phyloP scores from a whole-genome alignment of 2,113 vertebrate genomes.

The Raphicerus campestris region DNA sequence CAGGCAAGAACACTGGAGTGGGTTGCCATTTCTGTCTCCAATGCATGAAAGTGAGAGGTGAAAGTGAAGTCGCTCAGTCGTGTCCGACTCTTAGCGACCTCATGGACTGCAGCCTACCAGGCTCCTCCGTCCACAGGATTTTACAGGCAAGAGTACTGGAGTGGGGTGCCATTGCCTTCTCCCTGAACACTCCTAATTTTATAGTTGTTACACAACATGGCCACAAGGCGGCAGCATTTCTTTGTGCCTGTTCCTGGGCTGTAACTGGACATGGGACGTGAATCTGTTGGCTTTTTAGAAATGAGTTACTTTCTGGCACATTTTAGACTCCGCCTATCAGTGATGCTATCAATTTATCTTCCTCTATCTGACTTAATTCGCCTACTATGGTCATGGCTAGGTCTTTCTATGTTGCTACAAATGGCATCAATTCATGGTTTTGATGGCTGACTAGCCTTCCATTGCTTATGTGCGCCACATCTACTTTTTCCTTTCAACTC shows the following conservation, averaged over 20 bases:
- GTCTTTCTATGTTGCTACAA: too few relatives aligned
- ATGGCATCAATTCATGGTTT: neutral
- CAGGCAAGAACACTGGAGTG: too few relatives aligned
- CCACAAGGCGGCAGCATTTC: neutral
- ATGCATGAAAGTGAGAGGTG: too few relatives aligned
- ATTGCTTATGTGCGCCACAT: neutral
- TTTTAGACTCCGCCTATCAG: neutral
- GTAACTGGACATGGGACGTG: neutral
- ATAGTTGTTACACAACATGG: neutral
- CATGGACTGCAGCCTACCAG: too few relatives aligned
- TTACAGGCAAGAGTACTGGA: too few relatives aligned
- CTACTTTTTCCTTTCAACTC: neutral
- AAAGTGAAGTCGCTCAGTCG: too few relatives aligned
- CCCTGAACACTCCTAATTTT: neutral
- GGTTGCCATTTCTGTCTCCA: too few relatives aligned
- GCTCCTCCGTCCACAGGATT: too few relatives aligned
- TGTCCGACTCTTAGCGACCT: too few relatives aligned
- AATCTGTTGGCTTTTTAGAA: neutral
- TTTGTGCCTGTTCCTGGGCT: neutral
- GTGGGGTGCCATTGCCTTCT: too few relatives aligned
- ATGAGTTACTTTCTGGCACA: neutral
- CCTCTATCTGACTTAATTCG: neutral
- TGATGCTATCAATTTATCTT: neutral
- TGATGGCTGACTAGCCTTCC: neutral
- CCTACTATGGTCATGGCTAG: too few relatives aligned